Percentiles rank a stretch among this genome's conserved stretches.
phyloP scores from a whole-genome alignment of 1,140 invertebrate genomes.

The Euschistus heros region DNA sequence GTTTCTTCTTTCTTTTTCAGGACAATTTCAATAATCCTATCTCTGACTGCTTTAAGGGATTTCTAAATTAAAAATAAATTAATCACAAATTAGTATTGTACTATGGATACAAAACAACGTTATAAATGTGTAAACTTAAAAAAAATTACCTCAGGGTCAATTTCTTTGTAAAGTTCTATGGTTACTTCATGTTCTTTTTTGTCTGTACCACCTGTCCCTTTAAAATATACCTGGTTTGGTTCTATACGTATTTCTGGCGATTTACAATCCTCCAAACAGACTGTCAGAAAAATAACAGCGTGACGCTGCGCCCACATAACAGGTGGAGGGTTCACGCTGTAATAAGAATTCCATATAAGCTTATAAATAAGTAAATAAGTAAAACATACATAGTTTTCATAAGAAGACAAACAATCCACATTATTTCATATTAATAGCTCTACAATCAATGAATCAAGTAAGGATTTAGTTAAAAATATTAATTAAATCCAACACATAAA shows the following conservation, averaged over 20 bases:
- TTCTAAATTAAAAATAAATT: conserved; percentile 36
- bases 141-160: conserved; percentile 70
- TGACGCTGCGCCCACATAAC: conserved; percentile 86
- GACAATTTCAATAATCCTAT: conserved; percentile 65
- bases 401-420: too few species aligned
- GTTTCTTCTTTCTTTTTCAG: conserved; percentile 52
- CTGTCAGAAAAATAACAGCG: conserved; percentile 68
- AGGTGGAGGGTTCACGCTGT: conserved; percentile 55
- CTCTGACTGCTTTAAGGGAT: conserved; percentile 45
- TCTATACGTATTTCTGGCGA: conserved; percentile 74
- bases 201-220: conserved; percentile 73
- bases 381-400: too few species aligned
- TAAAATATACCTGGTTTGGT: conserved; percentile 69
- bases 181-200: conserved; percentile 74
- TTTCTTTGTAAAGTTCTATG: conserved; percentile 69
- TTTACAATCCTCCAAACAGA: conserved; percentile 81
- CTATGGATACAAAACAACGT: too few species aligned
- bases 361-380: too few species aligned
- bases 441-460: too few species aligned
- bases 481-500: too few species aligned
- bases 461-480: too few species aligned
- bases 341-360: conserved; percentile 12
- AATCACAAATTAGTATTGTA: neutral
- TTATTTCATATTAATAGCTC: too few species aligned
- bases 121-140: conserved; percentile 33